phyloP scores from a whole-genome alignment of 2,797 vertebrate genomes.

The Brotula barbata region DNA sequence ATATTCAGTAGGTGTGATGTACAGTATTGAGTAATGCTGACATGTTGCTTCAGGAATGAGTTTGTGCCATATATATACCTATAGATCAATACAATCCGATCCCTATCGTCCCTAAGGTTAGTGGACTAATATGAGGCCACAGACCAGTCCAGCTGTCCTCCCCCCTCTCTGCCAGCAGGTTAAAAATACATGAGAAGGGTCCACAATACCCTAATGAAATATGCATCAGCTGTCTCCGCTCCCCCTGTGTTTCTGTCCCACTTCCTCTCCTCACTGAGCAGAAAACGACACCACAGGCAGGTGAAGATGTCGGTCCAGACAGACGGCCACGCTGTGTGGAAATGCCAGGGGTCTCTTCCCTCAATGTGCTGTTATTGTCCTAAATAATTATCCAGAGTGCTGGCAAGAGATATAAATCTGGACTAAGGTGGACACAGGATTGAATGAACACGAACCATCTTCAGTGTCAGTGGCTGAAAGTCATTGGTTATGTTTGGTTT shows the following conservation, averaged over 20 bases:
- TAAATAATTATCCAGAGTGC: constrained; percentile 34
- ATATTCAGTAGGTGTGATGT: constrained; percentile 16
- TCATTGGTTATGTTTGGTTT: no score
- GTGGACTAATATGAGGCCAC: constrained; percentile 1
- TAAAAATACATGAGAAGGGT: constrained; percentile 10
- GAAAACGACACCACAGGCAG: constrained; percentile 58
- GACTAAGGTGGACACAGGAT: no score
- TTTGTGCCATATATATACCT: neutral
- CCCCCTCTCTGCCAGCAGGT: constrained; percentile 20
- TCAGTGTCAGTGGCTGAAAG: no score
- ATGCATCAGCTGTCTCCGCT: constrained; percentile 59
- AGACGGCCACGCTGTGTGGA: constrained; percentile 21
- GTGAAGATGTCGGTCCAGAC: constrained; percentile 54
- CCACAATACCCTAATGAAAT: constrained; percentile 64
- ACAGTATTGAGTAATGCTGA: neutral
- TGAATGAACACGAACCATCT: no score
- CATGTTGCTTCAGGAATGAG: neutral
- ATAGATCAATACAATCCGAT: no score
- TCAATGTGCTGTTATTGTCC: constrained; percentile 25
- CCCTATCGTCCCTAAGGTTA: no score
- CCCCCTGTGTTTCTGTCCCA: constrained; percentile 37
- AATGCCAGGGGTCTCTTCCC: constrained; percentile 27
- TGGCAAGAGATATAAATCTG: constrained; percentile 17
- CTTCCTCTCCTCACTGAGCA: constrained; percentile 57
- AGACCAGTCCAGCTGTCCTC: constrained; percentile 8